These are phyloP conservation scores for Heterodera schachtii DNA, from an alignment of 1,140 invertebrate genomes.

Conservation along the genomic window DNA sequence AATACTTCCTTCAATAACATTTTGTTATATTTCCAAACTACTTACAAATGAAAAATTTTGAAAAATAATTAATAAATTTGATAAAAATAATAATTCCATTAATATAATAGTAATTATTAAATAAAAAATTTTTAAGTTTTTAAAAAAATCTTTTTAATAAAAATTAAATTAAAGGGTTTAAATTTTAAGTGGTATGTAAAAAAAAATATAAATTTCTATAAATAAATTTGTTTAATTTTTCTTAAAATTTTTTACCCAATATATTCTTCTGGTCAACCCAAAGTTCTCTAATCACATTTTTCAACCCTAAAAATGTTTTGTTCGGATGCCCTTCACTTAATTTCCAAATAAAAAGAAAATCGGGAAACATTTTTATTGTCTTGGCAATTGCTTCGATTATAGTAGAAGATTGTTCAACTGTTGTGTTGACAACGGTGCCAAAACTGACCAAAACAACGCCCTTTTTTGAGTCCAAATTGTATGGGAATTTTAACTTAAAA, in stretches of 20 bases:
- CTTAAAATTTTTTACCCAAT: background rate
- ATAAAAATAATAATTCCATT: no score
- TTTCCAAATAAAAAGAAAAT: conserved; percentile 46
- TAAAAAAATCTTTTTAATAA: conserved; percentile 30
- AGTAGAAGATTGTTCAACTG: background rate
- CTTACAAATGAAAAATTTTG: no score
- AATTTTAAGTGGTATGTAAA: no score
- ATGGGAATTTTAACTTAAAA: background rate
- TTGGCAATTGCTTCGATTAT: conserved; percentile 29
- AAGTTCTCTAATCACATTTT: background rate
- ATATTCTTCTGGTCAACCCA: conserved; percentile 30
- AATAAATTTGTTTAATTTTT: no score
- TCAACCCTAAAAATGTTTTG: background rate
- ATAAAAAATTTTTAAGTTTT: no score
- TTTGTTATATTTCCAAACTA: no score
- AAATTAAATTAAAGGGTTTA: background rate
- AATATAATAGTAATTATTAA: no score
- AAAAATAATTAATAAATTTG: no score
- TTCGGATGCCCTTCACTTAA: conserved; percentile 3
- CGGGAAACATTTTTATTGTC: conserved; percentile 37
- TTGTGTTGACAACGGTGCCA: background rate
- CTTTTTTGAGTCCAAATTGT: background rate
- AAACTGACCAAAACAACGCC: conserved; percentile 6
- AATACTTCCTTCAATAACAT: no score
- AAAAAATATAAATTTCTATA: no score